phyloP scores from a whole-genome alignment of 2,113 vertebrate species.

The Henicopernis longicauda region DNA sequence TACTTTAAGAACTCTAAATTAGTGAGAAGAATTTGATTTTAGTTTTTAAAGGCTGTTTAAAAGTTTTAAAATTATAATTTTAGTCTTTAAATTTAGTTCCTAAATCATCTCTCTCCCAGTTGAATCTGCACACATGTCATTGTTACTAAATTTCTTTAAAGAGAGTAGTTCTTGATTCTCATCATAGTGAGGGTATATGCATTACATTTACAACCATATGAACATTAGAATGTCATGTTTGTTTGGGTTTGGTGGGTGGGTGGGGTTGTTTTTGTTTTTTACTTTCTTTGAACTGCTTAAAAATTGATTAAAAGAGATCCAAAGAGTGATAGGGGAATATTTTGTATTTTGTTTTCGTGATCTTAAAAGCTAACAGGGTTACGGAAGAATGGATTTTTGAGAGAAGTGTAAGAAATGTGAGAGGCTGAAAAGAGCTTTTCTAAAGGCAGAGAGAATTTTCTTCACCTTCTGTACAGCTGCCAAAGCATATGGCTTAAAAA shows the following conservation, averaged over 20 bases:
- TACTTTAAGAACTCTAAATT: not conserved
- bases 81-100: not conserved
- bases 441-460: not conserved
- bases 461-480: slow-evolving; percentile 24
- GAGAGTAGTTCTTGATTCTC: not conserved
- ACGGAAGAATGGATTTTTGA: not conserved
- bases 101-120: not conserved
- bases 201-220: not conserved
- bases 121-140: not conserved
- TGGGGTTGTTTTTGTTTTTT: not conserved
- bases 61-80: not conserved
- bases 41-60: not conserved
- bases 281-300: not conserved
- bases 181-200: not conserved
- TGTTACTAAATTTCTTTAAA: not conserved
- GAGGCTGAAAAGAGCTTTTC: not conserved
- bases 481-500: not conserved
- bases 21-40: slow-evolving; percentile 22
- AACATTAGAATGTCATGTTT: not conserved
- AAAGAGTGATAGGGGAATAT: not conserved
- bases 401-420: not conserved
- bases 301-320: not conserved
- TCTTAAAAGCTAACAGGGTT: not conserved
- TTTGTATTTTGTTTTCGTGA: not conserved
- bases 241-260: not conserved